A percentile compares a stretch with the other conserved stretches of the same genome.
Conservation (phyloP, 2,113 vertebrate species). For the Alces alces region DNA sequence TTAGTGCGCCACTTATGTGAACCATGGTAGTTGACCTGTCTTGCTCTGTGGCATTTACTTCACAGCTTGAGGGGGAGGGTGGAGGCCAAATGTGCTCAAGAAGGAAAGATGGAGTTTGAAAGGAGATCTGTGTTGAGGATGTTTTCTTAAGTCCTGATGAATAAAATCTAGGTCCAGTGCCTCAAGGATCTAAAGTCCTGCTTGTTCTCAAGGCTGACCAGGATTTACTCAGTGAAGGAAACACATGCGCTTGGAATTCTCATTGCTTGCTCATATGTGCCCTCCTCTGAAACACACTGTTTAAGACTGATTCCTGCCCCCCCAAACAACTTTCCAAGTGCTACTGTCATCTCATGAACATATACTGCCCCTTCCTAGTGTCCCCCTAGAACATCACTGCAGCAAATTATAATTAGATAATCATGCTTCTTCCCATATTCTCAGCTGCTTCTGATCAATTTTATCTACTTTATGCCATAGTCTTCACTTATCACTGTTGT, state of each 20-base stretch:
- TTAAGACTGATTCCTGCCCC: neutral
- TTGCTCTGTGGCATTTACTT: neutral
- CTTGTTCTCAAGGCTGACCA: neutral
- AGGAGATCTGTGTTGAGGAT: neutral
- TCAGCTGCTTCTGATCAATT: neutral
- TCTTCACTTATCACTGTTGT: neutral
- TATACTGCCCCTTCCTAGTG: neutral
- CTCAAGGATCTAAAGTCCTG: neutral
- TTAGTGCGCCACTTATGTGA: neutral
- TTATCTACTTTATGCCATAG: neutral
- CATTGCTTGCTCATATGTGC: neutral
- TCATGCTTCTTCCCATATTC: neutral
- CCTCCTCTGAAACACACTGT: too few relatives aligned
- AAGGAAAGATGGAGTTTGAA: neutral
- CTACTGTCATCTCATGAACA: neutral
- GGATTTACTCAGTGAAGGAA: neutral
- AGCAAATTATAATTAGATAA: neutral
- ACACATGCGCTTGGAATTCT: rapidly evolving
- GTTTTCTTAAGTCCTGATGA: neutral
- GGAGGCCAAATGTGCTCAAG: neutral
- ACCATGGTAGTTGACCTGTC: neutral
- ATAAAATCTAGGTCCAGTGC: neutral
- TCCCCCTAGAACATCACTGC: neutral
- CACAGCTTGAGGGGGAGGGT: neutral
- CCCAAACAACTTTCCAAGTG: neutral